Base-by-base conservation (phyloP, 1,140 invertebrate genomes). In the Melipona quadrifasciata region DNA sequence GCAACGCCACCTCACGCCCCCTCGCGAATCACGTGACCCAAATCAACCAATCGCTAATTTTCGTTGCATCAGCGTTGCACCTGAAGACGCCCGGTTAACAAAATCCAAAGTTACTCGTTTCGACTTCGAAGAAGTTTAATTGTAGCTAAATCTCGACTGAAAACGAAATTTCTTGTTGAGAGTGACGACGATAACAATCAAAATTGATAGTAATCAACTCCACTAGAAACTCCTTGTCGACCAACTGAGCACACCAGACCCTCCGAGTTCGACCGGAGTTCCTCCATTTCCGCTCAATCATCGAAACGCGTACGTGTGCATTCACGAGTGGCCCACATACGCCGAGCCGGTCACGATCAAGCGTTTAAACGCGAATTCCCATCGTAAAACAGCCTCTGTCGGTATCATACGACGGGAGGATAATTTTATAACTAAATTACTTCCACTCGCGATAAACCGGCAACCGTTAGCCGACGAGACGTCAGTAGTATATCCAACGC, bases 391-490 rank as follows among this genome's bases (percentile, higher is more conserved):
- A 47, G 11, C 47, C 11, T 16, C 68, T 71, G n/a, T 61, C 31
- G 76, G 47, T 12, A 47, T 53, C 31, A 6, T 72, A 10, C 6
- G 27, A 17, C 51, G 31, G n/a, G 55, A 58, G 47, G 67, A 72
- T 80, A 47, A 71, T 72, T 80, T 80, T 72, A 80, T 58, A 57
- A 79, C 65, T 34, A 55, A 71, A 57, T 55, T 72, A 72, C 53
- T 72, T 72, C 67, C 34, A 47, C 67, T 71, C 39, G 67, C 34
- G 78, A 72, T 80, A 80, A 47, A 80, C 17, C 55, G 27, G 34
- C 31, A 14, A 39, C 67, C 78, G 78, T 72, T 80, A 80, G 21
- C 19, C 17, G n/a, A 47, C n/a, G 27, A 51, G 53, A 16, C 31
- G 17, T 47, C 39, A 27, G 24, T 24, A 27, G 24, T 47, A 0